Evolutionary conservation across 2,113 vertebrate genomes (phyloP), one percentile per base, ranked within the genome.

Genomic region (Laticauda colubrina): DNA sequence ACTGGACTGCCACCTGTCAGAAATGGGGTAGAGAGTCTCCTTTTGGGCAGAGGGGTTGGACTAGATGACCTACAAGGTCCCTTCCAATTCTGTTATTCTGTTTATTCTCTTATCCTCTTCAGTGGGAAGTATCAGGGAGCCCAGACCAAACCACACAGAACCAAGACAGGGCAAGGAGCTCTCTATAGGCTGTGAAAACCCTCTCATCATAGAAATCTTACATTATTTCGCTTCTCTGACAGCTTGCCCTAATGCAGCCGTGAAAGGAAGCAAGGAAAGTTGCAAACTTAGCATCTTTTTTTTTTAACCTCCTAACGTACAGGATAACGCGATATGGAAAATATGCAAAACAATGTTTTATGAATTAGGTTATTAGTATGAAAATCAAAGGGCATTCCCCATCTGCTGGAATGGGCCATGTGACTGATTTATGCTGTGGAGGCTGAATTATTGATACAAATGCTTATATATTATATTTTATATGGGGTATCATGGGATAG

Each of bases 401-500:
- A 94, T 95, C 95, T 96, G 94, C 48, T 96, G 61, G 94, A 96
- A 95, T 24, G 88, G 57, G 93, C 89, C 93, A 43, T 89, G 90
- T 92, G 94, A 92, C 92, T 95, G 92, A 97, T 97, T 97, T 96
- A 97, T 97, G 94, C 89, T 61, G 91, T 12, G 39, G 93, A 95
- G 93, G 56, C 91, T 97, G 93, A 97, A 96, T 95, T 97, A 97
- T 14, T 95, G 94, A 97, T 96, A 95, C 89, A 95, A 85, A 92
- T 95, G 92, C 94, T 96, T 96, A 96, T 96, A 96, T 96, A 97
- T 96, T 96, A 96, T 95, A 93, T 97, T 96, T 96, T 95, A 54
- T 95, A 96, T 95, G 95, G 93, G 94, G 90, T 92, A 96, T 93
- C 94, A 94, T 89, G 95, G 93, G 96, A 97, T 94, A 93, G 92